These are phyloP conservation scores for Myiozetetes cayanensis DNA, from an alignment of 2,113 vertebrate genomes.

Conservation along the genomic window DNA sequence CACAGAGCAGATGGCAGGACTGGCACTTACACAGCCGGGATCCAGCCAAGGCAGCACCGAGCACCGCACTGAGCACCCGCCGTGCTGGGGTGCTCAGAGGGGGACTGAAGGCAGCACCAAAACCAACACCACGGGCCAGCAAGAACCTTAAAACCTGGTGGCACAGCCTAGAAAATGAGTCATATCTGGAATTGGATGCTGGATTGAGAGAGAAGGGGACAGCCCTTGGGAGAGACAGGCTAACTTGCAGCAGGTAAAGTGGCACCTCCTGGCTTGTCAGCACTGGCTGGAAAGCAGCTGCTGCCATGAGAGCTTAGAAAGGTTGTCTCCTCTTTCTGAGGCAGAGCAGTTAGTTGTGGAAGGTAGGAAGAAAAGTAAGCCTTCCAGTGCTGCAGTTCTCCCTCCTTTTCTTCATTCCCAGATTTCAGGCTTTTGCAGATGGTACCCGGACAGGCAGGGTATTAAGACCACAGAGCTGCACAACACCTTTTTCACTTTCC, in stretches of 20 bases:
- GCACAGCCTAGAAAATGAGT: not conserved
- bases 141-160: not conserved
- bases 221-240: not conserved
- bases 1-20: not conserved
- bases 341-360: not conserved
- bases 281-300: not conserved
- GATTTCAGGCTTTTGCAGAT: not conserved
- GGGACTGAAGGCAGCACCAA: rapidly evolving
- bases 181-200: rapidly evolving
- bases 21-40: not conserved
- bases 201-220: not conserved
- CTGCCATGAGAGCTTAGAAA: not conserved
- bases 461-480: not conserved
- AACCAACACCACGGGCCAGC: rapidly evolving
- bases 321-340: not conserved
- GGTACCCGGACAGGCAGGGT: not conserved
- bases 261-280: no score
- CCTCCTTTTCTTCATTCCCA: not conserved
- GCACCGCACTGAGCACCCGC: rapidly evolving
- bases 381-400: not conserved
- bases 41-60: not conserved
- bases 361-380: not conserved
- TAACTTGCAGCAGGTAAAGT: not conserved
- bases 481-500: not conserved
- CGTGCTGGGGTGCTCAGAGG: rapidly evolving